phyloP scores from a whole-genome alignment of 2,797 vertebrate genomes.

The Cynopterus sphinx region DNA sequence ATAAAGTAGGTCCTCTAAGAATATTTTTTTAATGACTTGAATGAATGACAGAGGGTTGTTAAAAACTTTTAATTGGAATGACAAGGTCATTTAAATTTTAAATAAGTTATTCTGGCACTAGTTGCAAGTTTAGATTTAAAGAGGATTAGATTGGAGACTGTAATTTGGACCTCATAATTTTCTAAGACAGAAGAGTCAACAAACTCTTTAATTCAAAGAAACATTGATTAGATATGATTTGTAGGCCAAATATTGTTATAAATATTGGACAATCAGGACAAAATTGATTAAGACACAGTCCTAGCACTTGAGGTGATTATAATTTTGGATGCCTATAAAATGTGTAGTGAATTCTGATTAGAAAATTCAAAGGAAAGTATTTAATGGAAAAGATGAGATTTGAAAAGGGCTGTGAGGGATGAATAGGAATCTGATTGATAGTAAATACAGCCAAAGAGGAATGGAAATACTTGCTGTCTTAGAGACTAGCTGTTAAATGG shows the following conservation, averaged over 20 bases:
- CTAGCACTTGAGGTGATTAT: not conserved
- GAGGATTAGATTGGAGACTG: not conserved
- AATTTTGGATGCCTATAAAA: not conserved
- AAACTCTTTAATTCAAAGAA: constrained; percentile 27
- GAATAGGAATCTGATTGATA: not conserved
- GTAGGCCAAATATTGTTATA: not conserved
- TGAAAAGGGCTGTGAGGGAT: not conserved
- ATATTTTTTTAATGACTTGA: constrained; percentile 5
- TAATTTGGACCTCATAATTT: not conserved
- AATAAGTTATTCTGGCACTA: not conserved
- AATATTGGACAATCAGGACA: not conserved
- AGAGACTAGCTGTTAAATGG: not conserved
- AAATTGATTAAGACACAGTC: not conserved
- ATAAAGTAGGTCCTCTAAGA: not conserved
- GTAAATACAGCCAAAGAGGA: not conserved
- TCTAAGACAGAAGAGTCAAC: not conserved
- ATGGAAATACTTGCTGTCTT: not conserved
- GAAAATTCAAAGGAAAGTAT: not conserved
- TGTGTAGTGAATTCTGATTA: not conserved
- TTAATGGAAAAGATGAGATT: not conserved
- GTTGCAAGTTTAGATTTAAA: not conserved
- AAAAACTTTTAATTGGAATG: not conserved
- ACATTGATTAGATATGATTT: not conserved
- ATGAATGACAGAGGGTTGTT: not conserved
- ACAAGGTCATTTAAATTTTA: not conserved